These are phyloP conservation scores for Entomobrya proxima DNA, from an alignment of 2,888 invertebrate species.

Conservation along the genomic window DNA sequence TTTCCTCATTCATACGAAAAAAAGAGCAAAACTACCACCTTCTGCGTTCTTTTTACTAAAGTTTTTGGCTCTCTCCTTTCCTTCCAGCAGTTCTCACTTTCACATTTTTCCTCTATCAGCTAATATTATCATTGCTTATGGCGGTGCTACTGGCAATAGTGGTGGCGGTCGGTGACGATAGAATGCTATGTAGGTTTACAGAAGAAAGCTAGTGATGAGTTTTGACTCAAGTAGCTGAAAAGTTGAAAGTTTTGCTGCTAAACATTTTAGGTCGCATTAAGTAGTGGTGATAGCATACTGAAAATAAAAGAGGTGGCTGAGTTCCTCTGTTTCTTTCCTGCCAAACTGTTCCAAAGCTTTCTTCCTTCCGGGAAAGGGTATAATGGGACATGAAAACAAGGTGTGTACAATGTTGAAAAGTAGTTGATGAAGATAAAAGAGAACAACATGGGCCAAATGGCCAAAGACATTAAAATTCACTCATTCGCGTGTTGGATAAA, in stretches of 20 bases:
- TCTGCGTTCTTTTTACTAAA: slow-evolving; percentile 9
- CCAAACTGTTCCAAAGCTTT: slow-evolving; percentile 31
- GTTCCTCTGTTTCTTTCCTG: slow-evolving; percentile 50
- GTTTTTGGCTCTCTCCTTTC: slow-evolving; percentile 30
- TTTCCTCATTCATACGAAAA: slow-evolving; percentile 25
- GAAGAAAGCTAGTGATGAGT: slow-evolving; percentile 28
- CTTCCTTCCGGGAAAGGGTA: not conserved
- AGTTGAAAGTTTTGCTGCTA: slow-evolving; percentile 8
- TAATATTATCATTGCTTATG: slow-evolving; percentile 27
- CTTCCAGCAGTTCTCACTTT: slow-evolving; percentile 43
- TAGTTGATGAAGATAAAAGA: not conserved
- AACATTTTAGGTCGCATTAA: too few species aligned
- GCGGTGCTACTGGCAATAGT: not conserved
- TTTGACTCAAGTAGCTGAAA: not conserved
- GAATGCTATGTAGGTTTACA: not conserved
- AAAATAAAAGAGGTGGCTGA: not conserved
- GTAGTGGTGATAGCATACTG: not conserved
- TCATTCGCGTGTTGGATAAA: too few species aligned
- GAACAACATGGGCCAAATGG: not conserved
- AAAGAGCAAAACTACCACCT: slow-evolving; percentile 42
- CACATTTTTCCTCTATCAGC: slow-evolving; percentile 46
- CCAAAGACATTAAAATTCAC: slow-evolving; percentile 1
- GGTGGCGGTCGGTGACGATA: too few species aligned
- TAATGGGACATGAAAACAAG: slow-evolving; percentile 1
- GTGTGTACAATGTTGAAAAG: not conserved